phyloP scores from a whole-genome alignment of 2,888 invertebrate species.

The Therioaphis trifolii region DNA sequence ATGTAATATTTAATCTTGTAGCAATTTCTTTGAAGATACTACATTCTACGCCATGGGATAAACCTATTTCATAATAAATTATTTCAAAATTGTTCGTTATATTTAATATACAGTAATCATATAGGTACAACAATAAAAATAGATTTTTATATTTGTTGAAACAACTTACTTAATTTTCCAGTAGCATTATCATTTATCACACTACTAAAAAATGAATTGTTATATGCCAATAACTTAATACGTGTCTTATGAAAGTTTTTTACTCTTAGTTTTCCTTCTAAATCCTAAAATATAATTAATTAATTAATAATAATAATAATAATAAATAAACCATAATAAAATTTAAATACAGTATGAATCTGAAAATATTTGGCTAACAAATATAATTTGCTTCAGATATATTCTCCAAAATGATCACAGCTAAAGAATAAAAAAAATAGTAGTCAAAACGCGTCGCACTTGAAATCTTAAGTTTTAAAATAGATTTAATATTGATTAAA shows the following conservation, averaged over 20 bases:
- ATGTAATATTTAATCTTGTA: constrained; percentile 58
- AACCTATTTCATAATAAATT: constrained; percentile 34
- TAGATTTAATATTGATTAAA: too few species aligned
- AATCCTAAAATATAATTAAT: constrained; percentile 33
- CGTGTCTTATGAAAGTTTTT: constrained; percentile 47
- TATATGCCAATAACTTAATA: constrained; percentile 35
- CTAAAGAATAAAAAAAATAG: too few species aligned
- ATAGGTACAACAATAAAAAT: too few species aligned
- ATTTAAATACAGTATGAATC: background rate
- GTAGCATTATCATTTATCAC: constrained; percentile 18
- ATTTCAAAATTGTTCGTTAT: background rate
- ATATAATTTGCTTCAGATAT: too few species aligned
- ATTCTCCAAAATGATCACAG: too few species aligned
- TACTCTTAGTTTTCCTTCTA: constrained; percentile 32
- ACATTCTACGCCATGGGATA: constrained; percentile 63
- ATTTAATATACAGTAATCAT: too few species aligned
- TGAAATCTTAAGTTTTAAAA: too few species aligned
- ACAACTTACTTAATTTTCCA: constrained; percentile 41
- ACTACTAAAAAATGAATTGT: constrained; percentile 52
- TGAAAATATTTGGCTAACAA: too few species aligned
- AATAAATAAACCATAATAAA: background rate
- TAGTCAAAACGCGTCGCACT: too few species aligned
- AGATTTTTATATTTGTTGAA: background rate
- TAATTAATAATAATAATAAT: background rate
- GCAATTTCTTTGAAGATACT: constrained; percentile 63